Evolutionary conservation across 1,140 invertebrate genomes (phyloP), one percentile per base, ranked within the genome.

Genomic region (Rhopalosiphum maidis): DNA sequence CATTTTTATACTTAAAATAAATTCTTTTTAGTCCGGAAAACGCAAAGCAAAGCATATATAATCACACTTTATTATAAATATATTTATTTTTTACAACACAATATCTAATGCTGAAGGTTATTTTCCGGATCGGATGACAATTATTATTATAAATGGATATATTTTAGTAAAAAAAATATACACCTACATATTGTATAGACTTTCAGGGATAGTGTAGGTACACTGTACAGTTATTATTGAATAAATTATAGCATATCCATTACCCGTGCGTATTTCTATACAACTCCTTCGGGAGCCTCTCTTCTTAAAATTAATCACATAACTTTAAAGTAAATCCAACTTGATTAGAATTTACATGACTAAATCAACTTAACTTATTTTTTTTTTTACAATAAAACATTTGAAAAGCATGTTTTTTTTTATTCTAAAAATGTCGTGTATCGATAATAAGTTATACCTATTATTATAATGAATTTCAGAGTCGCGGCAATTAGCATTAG

Each of bases 101-200:
- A 77, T n/a, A n/a, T 77, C 11, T 77, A 77, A 77, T 18, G n/a
- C 15, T n/a, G 15, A 77, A n/a, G 3, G 18, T n/a, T 18, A 77
- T 77, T 25, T 46, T 30, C 46, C 15, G 25, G 30, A 87, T 87
- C 30, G 30, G 25, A 48, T n/a, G 43, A 48, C 30, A 48, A 87
- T 87, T 48, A n/a, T 87, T 46, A 46, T 87, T 86, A 83, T 41
- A 9, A 46, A 87, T 87, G 43, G 43, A n/a, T 87, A 48, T 87
- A 30, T 87, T 30, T 9, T 87, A 11, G 1, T 25, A 23, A 86
- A 86, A 30, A 86, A 43, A 86, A 18, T 35, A 23, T 77, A 35
- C 41, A 25, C 8, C 9, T 22, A 41, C 41, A 25, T 83, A 82
- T 83, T 23, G 15, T n/a, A 77, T 77, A n/a, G 11, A n/a, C 23